phyloP scores from a whole-genome alignment of 2,797 vertebrate genomes.

The Cygnus olor region DNA sequence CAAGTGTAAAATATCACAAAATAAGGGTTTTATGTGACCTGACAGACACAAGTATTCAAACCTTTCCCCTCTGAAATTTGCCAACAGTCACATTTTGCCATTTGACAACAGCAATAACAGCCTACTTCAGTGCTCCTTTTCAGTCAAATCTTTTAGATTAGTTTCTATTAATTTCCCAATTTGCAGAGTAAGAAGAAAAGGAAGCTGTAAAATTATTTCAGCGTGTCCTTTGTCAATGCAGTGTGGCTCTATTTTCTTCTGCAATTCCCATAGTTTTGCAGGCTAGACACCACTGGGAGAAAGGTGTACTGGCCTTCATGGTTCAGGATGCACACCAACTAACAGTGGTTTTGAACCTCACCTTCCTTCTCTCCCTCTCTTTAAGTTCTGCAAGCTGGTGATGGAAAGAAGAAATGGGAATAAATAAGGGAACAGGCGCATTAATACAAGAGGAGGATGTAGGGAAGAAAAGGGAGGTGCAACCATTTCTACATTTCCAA shows the following conservation, averaged over 20 bases:
- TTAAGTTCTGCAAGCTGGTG: neutral
- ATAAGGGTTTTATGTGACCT: neutral
- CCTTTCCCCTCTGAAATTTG: neutral
- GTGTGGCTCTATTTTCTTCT: neutral
- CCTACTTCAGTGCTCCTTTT: neutral
- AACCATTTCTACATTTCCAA: slow-evolving; percentile 33
- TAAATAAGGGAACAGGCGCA: neutral
- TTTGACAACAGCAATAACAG: neutral
- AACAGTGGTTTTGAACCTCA: neutral
- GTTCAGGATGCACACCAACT: neutral
- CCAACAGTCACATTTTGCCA: too few species aligned
- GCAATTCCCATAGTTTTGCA: neutral
- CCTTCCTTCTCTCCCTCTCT: neutral
- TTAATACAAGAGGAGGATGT: neutral
- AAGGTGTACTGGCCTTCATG: neutral
- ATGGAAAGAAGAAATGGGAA: neutral
- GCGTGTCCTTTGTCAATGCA: fast-evolving
- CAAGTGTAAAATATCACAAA: neutral
- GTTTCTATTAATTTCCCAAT: neutral
- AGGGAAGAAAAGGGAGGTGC: slow-evolving; percentile 28
- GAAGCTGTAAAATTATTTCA: neutral
- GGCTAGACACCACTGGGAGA: neutral
- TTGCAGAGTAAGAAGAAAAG: neutral
- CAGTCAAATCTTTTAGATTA: neutral
- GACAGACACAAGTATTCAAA: neutral